Conservation (phyloP, 2,888 invertebrate species). For the Abrostola triplasia region DNA sequence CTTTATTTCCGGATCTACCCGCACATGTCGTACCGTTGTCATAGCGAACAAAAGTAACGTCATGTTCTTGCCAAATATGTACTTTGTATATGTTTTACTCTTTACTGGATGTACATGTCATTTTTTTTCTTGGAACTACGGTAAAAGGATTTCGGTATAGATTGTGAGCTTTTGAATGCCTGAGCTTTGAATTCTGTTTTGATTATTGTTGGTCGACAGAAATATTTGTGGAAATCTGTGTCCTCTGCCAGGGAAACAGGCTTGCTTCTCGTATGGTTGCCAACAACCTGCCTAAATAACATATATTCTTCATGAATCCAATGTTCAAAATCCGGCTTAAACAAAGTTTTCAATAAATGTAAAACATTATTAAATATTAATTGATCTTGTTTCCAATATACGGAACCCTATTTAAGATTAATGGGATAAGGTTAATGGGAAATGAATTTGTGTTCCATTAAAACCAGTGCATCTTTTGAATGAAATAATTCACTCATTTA, state of each 20-base stretch:
- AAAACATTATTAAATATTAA: conserved; percentile 2
- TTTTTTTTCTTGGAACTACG: conserved; percentile 29
- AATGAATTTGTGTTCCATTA: conserved; percentile 19
- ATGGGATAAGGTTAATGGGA: conserved; percentile 16
- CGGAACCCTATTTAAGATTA: conserved; percentile 11
- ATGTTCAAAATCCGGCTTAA: background rate
- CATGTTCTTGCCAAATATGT: conserved; percentile 54
- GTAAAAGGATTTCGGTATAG: conserved; percentile 7
- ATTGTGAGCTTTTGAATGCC: conserved; percentile 2
- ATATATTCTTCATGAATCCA: too few relatives aligned
- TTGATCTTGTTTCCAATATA: background rate
- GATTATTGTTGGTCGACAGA: background rate
- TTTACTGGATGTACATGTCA: conserved; percentile 37
- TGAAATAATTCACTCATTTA: background rate
- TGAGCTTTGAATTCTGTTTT: background rate
- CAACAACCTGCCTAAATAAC: too few relatives aligned
- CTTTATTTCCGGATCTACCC: conserved; percentile 49
- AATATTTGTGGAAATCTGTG: too few relatives aligned
- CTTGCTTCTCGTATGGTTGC: too few relatives aligned
- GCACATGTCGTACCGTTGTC: conserved; percentile 56
- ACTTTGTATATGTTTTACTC: conserved; percentile 51
- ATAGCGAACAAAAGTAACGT: conserved; percentile 48
- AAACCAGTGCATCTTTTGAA: conserved; percentile 7
- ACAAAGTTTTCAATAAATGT: background rate
- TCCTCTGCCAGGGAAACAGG: too few relatives aligned